Percentiles rank a stretch among this genome's conserved stretches.
phyloP scores from a whole-genome alignment of 2,888 invertebrate genomes.

The Drosophila quinaria region DNA sequence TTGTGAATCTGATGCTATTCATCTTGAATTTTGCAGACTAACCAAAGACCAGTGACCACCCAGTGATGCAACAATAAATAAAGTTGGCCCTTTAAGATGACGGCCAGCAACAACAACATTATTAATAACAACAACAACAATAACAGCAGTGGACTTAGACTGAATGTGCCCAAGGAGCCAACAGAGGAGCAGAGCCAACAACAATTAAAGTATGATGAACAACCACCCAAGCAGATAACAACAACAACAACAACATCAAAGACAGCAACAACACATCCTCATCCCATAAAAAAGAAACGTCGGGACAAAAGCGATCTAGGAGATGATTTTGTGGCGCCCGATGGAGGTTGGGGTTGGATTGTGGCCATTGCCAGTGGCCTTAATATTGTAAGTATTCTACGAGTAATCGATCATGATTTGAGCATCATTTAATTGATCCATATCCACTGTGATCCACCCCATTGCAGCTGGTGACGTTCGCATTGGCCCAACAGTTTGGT shows the following conservation, averaged over 20 bases:
- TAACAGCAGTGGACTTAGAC: conserved; percentile 22
- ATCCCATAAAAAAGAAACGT: conserved; percentile 77
- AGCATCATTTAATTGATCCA: background rate
- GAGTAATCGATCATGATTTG: conserved; percentile 9
- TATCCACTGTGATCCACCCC: background rate
- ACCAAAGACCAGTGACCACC: conserved; percentile 37
- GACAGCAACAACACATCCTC: conserved; percentile 21
- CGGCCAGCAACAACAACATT: conserved; percentile 28
- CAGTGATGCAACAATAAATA: conserved; percentile 49
- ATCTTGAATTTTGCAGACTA: conserved; percentile 31
- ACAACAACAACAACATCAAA: conserved; percentile 29
- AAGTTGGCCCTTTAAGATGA: conserved; percentile 58
- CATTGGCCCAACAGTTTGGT: conserved; percentile 90
- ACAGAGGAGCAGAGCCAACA: conserved; percentile 8
- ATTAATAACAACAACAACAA: conserved; percentile 38
- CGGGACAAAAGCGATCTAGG: conserved; percentile 85
- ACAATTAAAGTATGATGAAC: conserved; percentile 34
- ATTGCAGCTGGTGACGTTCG: conserved; percentile 89
- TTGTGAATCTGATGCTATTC: conserved; percentile 3
- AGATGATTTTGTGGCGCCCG: conserved; percentile 89
- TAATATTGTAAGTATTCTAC: conserved; percentile 89
- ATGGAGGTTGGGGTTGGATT: conserved; percentile 92
- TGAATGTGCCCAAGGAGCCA: conserved; percentile 43
- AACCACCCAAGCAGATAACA: conserved; percentile 37
- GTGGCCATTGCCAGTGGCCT: conserved; percentile 90